Conservation (phyloP, 1,140 invertebrate species). For the Orchesella cincta region DNA sequence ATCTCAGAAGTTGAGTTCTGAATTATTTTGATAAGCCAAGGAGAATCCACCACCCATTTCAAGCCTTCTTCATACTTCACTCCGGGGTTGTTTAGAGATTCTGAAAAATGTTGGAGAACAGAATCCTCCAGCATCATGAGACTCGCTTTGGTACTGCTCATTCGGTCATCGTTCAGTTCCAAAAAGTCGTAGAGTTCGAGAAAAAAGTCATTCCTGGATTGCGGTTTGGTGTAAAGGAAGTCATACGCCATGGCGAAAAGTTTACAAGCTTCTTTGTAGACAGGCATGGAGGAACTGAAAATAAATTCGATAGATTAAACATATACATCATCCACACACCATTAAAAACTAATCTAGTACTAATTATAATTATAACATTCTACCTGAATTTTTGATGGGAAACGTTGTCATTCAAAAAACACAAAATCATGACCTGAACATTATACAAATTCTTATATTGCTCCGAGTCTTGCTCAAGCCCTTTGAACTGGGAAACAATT, state of each 20-base stretch:
- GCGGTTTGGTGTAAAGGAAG: neutral
- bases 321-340: too few relatives aligned
- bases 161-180: too few relatives aligned
- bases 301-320: neutral
- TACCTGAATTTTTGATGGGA: neutral
- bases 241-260: neutral
- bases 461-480: neutral
- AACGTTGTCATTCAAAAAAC: neutral
- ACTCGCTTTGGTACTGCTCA: neutral
- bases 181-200: neutral
- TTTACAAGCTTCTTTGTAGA: neutral
- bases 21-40: neutral
- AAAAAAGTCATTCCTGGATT: neutral
- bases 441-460: neutral
- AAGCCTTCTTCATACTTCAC: neutral
- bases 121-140: neutral
- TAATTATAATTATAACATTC: neutral
- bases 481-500: neutral
- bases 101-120: neutral
- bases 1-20: neutral
- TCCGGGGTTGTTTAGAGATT: neutral
- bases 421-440: constrained; percentile 3
- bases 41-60: constrained; percentile 2
- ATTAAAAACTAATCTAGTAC: too few relatives aligned
- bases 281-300: neutral